Evolutionary conservation across 2,113 vertebrate species (phyloP), one percentile per base, ranked within the genome.

Genomic region (Pongo pygmaeus): DNA sequence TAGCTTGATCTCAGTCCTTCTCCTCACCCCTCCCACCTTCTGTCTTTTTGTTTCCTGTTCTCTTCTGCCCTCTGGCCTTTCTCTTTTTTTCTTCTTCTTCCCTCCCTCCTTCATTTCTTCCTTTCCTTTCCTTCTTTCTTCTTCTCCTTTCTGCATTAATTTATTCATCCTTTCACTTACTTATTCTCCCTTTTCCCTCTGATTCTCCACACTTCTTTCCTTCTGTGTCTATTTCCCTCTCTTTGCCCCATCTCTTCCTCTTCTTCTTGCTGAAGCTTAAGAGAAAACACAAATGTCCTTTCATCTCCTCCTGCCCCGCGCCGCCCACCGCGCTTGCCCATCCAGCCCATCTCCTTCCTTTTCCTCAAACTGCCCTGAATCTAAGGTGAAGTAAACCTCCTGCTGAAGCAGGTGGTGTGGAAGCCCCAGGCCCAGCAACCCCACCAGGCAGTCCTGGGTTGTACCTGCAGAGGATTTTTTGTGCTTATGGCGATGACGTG

Each of bases 401-500:
- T 1, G 0, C 32, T 0, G 11, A 74, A 80, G 40, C 38, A 17
- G 27, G 1, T 8, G 4, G 4, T 2, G 30, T 40, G 69, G 40
- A 18, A 48, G 32, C 13, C 43, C 78, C 7, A 4, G 55, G 35
- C 30, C 20, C 79, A 40, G 27, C 32, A 0, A 20, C 27, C 52
- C 0, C 20, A 13, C 40, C 13, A 1, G 16, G 46, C 59, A 72
- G 78, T 57, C 83, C 75, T 40, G 1, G 0, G 32, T 91, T 96
- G 98, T 99, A 99, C 99, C 99, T 99, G 99, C 94, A 99, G 99
- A 80, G 99, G 99, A 98, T 99, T 99, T 99, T 99, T 99, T 98
- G 99, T 99, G 99, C 99, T 99, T 99, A 99, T 99, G 98, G 99
- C 99, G 97, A 99, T 99, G 98, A 99, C 99, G 91, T 99, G 99